These are phyloP conservation scores for Apantesis nais DNA, from an alignment of 2,888 invertebrate species.

Conservation along the genomic window DNA sequence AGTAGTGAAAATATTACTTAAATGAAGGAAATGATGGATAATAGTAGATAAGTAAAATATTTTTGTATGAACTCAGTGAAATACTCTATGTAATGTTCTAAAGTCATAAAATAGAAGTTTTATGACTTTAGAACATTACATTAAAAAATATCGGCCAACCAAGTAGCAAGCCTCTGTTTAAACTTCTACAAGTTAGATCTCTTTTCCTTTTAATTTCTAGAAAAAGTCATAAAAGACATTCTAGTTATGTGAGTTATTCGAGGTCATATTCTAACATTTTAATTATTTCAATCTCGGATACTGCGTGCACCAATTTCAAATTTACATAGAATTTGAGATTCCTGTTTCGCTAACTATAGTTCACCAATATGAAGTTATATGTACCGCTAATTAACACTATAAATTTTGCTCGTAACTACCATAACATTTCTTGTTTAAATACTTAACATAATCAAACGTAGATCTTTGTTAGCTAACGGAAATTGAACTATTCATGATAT, in stretches of 20 bases:
- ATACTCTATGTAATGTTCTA: too few species aligned
- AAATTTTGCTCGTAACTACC: background rate
- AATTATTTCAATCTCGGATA: slow-evolving; percentile 5
- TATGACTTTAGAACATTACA: too few species aligned
- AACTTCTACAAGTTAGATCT: background rate
- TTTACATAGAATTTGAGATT: background rate
- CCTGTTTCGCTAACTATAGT: background rate
- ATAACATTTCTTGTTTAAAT: slow-evolving; percentile 1
- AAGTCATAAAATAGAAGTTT: too few species aligned
- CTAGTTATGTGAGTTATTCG: background rate
- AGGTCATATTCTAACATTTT: background rate
- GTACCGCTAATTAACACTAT: slow-evolving; percentile 11
- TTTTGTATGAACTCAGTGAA: too few species aligned
- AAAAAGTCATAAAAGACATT: background rate
- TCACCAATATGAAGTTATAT: slow-evolving; percentile 3
- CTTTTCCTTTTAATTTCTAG: background rate
- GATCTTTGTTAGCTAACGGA: background rate
- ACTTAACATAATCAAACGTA: background rate
- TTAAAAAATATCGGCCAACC: too few species aligned
- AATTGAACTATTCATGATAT: too few species aligned
- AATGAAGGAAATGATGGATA: too few species aligned
- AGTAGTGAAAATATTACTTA: too few species aligned
- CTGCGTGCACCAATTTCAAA: slow-evolving; percentile 3
- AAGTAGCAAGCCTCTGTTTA: background rate
- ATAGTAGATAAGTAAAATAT: too few species aligned